These are phyloP conservation scores for Speoplatyrhinus poulsoni DNA, from an alignment of 2,113 vertebrate genomes.

Conservation along the genomic window DNA sequence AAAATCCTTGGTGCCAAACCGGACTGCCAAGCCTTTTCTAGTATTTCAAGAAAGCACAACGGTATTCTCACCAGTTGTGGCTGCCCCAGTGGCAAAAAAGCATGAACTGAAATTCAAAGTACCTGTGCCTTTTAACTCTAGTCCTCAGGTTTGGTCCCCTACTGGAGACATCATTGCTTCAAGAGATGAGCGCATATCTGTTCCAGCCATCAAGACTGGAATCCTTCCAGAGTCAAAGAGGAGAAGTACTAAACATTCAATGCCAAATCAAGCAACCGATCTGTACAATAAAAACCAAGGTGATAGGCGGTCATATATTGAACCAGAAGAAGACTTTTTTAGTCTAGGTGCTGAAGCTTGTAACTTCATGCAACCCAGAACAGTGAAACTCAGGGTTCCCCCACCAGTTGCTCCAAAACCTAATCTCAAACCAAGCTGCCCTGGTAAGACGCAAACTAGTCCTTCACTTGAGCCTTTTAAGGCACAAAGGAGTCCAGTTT, in stretches of 20 bases:
- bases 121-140: constrained; percentile 62
- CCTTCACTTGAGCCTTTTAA: constrained; percentile 71
- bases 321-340: constrained; percentile 95
- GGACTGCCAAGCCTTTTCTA: constrained; percentile 88
- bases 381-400: constrained; percentile 88
- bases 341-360: constrained; percentile 97
- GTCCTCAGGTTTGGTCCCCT: constrained; percentile 78
- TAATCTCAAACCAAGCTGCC: constrained; percentile 79
- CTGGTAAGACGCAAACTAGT: constrained; percentile 80
- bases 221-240: constrained; percentile 88
- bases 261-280: constrained; percentile 73
- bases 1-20: constrained; percentile 79
- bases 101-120: constrained; percentile 80
- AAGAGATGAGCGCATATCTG: constrained; percentile 90
- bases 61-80: constrained; percentile 69
- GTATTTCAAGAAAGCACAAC: constrained; percentile 73
- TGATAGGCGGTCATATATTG: constrained; percentile 83
- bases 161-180: constrained; percentile 89
- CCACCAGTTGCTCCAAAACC: constrained; percentile 96
- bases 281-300: constrained; percentile 78
- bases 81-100: constrained; percentile 70
- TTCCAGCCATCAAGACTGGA: constrained; percentile 90
- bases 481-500: constrained; percentile 69
- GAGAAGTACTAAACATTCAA: constrained; percentile 81
- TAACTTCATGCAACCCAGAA: constrained; percentile 92